These are phyloP conservation scores for Calcarius lapponicus DNA, from an alignment of 2,797 vertebrate species.

Conservation along the genomic window DNA sequence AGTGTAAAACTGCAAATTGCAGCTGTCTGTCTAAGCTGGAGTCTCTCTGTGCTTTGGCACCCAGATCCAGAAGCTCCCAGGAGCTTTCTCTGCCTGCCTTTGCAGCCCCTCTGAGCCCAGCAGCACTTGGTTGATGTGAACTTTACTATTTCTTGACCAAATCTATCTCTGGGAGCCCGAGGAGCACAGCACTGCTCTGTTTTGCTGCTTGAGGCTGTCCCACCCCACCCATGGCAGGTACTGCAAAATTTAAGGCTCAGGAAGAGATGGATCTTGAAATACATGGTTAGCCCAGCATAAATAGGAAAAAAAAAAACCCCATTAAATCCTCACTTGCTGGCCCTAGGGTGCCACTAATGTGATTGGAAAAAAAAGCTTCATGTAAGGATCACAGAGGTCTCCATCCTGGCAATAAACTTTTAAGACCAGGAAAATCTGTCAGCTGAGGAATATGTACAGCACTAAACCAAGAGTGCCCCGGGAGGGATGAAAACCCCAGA, in stretches of 20 bases:
- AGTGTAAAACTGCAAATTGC: not conserved
- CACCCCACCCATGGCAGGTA: no score
- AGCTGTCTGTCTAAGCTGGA: not conserved
- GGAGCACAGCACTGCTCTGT: not conserved
- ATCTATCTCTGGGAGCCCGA: not conserved
- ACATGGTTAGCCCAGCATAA: not conserved
- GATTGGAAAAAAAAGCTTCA: not conserved
- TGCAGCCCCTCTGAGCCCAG: not conserved
- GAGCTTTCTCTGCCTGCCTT: not conserved
- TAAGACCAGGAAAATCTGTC: not conserved
- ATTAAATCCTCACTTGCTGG: not conserved
- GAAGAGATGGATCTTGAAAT: not conserved
- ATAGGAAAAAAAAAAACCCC: not conserved
- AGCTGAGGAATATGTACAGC: not conserved
- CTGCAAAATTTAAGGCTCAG: not conserved
- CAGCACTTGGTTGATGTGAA: accelerated
- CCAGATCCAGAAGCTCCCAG: not conserved
- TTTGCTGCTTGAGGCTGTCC: not conserved
- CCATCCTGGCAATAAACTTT: not conserved
- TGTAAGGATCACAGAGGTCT: not conserved
- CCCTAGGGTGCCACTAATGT: not conserved
- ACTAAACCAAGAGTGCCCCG: accelerated
- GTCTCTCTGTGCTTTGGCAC: accelerated
- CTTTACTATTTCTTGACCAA: not conserved
- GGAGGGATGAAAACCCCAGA: not conserved